These are phyloP conservation scores for Eumerus sabulonum DNA, from an alignment of 2,888 invertebrate genomes.

Conservation along the genomic window DNA sequence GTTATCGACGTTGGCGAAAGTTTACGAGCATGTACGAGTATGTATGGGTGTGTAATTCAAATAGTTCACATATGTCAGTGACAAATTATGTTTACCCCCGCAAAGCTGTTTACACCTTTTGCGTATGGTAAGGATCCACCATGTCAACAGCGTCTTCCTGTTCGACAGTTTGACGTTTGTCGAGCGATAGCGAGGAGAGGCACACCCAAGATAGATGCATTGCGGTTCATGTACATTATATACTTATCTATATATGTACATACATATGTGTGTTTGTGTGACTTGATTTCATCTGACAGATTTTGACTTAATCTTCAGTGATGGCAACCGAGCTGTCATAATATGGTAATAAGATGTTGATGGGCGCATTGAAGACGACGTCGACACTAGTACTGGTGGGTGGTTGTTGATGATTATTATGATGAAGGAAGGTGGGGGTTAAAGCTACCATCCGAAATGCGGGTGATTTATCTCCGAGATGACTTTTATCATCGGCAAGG, in stretches of 20 bases:
- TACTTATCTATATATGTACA: no score
- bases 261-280: slow-evolving; percentile 40
- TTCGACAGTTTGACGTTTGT: slow-evolving; percentile 21
- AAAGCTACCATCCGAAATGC: slow-evolving; percentile 28
- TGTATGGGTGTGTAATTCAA: slow-evolving; percentile 49
- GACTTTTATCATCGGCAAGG: slow-evolving; percentile 56
- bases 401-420: slow-evolving; percentile 48
- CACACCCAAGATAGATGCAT: slow-evolving; percentile 21
- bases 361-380: slow-evolving; percentile 61
- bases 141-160: slow-evolving; percentile 24
- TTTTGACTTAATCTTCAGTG: slow-evolving; percentile 61
- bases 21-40: slow-evolving; percentile 39
- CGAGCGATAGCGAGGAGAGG: slow-evolving; percentile 4
- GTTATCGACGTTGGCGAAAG: slow-evolving; percentile 64
- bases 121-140: slow-evolving; percentile 17
- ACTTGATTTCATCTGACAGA: slow-evolving; percentile 64
- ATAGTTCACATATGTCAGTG: slow-evolving; percentile 64
- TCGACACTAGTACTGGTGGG: slow-evolving; percentile 37
- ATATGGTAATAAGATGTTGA: slow-evolving; percentile 65
- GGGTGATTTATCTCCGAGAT: slow-evolving; percentile 56
- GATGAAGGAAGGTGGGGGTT: slow-evolving; percentile 30
- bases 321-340: slow-evolving; percentile 61
- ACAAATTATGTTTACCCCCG: slow-evolving; percentile 63
- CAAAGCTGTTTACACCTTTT: slow-evolving; percentile 61
- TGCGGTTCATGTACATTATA: slow-evolving; percentile 32